phyloP scores from a whole-genome alignment of 2,113 vertebrate genomes.

The Trinectes maculatus region DNA sequence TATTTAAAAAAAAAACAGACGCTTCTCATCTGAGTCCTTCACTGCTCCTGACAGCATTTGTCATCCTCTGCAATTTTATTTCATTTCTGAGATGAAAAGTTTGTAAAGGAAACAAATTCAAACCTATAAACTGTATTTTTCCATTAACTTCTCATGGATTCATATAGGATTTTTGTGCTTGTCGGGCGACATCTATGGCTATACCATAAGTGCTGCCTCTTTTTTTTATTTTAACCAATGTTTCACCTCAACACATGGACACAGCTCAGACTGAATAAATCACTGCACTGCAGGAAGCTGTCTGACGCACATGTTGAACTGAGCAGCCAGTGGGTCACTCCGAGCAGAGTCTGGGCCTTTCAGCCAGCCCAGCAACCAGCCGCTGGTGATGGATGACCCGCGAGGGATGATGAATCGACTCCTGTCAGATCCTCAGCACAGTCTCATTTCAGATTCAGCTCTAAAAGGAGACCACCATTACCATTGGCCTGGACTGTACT shows the following conservation, averaged over 20 bases:
- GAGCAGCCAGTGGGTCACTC: conserved; percentile 30
- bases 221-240: conserved; percentile 23
- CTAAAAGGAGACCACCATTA: conserved; percentile 48
- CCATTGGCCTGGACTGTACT: conserved; percentile 27
- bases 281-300: conserved; percentile 21
- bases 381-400: conserved; percentile 66
- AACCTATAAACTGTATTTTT: not conserved
- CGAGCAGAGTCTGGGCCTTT: conserved; percentile 25
- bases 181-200: conserved; percentile 7
- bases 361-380: conserved; percentile 20
- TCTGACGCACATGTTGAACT: conserved; percentile 32
- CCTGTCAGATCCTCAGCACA: conserved; percentile 57
- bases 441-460: conserved; percentile 62
- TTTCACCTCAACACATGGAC: conserved; percentile 34
- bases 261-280: conserved; percentile 40
- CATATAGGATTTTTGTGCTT: not conserved
- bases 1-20: not conserved
- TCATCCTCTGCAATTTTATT: not conserved
- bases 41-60: not conserved
- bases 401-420: conserved; percentile 63
- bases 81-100: not conserved
- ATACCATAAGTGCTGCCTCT: conserved; percentile 10
- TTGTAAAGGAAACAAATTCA: not conserved
- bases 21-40: not conserved
- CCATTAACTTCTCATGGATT: not conserved